Evolutionary conservation across 2,113 vertebrate species (phyloP).

Genomic region (Melanerpes formicivorus): DNA sequence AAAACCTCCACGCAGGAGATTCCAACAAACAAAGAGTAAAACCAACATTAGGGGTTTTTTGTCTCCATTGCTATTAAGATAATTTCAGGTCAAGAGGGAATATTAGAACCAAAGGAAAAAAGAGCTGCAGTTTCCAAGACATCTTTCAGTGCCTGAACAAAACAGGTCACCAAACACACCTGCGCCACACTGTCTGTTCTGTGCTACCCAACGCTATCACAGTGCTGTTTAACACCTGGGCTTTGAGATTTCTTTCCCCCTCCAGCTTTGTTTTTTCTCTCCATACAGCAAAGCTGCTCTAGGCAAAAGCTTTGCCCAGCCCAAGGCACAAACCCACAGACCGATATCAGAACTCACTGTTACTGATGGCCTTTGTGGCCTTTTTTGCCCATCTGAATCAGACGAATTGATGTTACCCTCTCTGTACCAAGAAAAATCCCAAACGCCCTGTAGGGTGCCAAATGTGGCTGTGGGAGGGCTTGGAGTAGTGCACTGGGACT

Average conservation of each 20-base stretch:
- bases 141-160: slow-evolving; percentile 31
- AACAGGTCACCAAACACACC: slow-evolving; percentile 32
- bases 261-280: slow-evolving; percentile 14
- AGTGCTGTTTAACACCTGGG: neutral
- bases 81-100: slow-evolving; percentile 41
- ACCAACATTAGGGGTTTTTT: neutral
- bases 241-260: neutral
- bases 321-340: neutral
- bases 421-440: neutral
- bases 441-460: neutral
- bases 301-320: slow-evolving; percentile 1
- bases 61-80: neutral
- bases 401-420: neutral
- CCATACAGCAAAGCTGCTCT: neutral
- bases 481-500: neutral
- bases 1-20: neutral
- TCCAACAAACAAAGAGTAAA: neutral
- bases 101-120: neutral
- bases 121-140: neutral
- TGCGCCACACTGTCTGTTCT: neutral
- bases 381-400: neutral
- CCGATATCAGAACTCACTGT: neutral
- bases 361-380: neutral
- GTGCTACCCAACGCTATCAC: neutral
- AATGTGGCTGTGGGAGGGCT: neutral